Evolutionary conservation across 2,113 vertebrate species (phyloP), one percentile per base, ranked within the genome.

Genomic region (Solea solea): DNA sequence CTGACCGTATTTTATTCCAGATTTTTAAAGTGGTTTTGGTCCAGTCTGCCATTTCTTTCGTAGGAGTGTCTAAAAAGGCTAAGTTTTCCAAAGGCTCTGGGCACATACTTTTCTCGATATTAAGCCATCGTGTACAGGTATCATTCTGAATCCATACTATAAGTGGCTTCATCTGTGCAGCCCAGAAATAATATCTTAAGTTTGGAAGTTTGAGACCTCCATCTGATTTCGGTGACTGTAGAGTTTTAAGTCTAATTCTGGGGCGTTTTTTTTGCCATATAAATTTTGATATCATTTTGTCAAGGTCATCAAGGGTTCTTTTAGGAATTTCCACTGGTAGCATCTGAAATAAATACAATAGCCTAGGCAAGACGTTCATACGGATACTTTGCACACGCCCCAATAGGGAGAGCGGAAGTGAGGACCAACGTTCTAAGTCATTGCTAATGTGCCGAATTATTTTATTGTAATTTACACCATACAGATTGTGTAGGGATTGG

Each of bases 251-350:
- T 21, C 45, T 46, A 40, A 65, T 55, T 69, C 80, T 69, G 9
- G 59, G 80, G 27, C 41, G 3, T 15, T 69, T 76, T 15, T 27
- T 63, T 55, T 69, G 57, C 57, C 50, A 41, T 8, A 63, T 69
- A 21, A 21, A 21, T 21, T 21, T 21, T 21, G 21, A 21, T 21
- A 21, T 21, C 21, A 21, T 21, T 21, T 21, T 21, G 21, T 21
- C 21, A 21, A 21, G 21, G 1, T 21, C 21, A 21, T 21, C 21
- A 21, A 21, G 21, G 21, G 21, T 21, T 21, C 21, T 21, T 21
- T 21, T 21, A 21, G 21, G 21, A 21, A 21, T 21, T 21, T 21
- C 21, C 21, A 21, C 21, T 21, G 21, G 21, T 21, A 21, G 21
- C 21, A 21, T 21, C 21, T 21, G 21, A 21, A 21, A 21, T 21